These are phyloP conservation scores for Druon quercuslanigerum DNA, from an alignment of 1,140 invertebrate genomes.

Conservation along the genomic window DNA sequence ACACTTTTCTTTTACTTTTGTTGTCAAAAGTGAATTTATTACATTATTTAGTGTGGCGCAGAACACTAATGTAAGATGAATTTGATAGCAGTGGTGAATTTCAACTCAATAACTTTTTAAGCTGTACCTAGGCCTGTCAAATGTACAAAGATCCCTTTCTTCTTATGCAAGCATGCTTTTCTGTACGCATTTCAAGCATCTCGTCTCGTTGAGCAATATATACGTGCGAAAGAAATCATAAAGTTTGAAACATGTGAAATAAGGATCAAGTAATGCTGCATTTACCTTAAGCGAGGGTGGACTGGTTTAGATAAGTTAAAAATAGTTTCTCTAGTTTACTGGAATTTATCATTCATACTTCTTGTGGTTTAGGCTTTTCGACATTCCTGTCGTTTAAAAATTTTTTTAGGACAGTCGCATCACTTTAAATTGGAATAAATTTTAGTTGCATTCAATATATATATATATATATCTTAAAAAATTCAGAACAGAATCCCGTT, in stretches of 20 bases:
- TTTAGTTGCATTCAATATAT: no score
- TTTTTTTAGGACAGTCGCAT: no score
- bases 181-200: conserved; percentile 17
- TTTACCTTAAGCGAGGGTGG: neutral
- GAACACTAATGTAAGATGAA: conserved; percentile 11
- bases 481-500: no score
- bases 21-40: neutral
- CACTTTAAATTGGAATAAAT: no score
- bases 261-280: neutral
- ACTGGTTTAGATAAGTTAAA: no score
- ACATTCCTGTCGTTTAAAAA: no score
- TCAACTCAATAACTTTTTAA: neutral
- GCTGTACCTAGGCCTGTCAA: neutral
- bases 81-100: conserved; percentile 2
- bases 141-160: neutral
- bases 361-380: no score
- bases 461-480: no score
- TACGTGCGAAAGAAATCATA: neutral
- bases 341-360: no score
- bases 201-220: conserved; percentile 21
- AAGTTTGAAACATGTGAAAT: neutral
- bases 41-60: neutral
- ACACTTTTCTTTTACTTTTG: neutral
- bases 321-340: no score
- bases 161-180: conserved; percentile 24